Evolutionary conservation across 2,888 invertebrate species (phyloP), one percentile per base, ranked within the genome.

Genomic region (Stomorhina lunata): DNA sequence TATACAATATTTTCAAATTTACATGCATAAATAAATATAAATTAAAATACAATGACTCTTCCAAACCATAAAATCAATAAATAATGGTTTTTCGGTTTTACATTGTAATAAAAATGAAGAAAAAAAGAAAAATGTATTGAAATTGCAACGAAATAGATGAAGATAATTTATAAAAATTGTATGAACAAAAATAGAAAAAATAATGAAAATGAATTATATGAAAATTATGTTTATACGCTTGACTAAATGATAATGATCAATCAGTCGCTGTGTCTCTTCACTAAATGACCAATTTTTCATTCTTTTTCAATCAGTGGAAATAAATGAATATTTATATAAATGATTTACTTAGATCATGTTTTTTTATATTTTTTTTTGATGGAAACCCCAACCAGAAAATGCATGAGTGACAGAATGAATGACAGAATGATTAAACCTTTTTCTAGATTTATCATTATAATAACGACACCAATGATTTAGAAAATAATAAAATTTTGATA

Each of bases 401-500:
- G 34, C 37, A 50, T 17, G 15, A 15, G 29, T 17, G 27, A 32
- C 10, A 32, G 17, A 25, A 43, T 9, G 17, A 15, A 69, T 57
- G 57, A 45, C n/a, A 20, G 12, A 61, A 40, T 37, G 10, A 12
- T 1, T 61, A 50, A 61, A 53, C 17, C 34, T 61, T 53, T 53
- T 34, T 25, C 43, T 7, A 3, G 34, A 45, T 57, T 45, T 34
- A 4, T 6, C 32, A 55, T 45, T 34, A 4, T 6, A 22, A 55
- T 57, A 45, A 65, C 15, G 73, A 71, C 34, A 76, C 43, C 45
- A 40, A 69, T 17, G 29, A 61, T 53, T 34, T 61, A 61, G 32
- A 37, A 50, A 50, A 55, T 40, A 27, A 37, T 50, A 32, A 40
- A 34, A 5, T 57, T 69, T 55, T 65, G 37, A 72, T 90, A 90